A percentile compares a stretch with the other conserved stretches of the same genome.
phyloP scores from a whole-genome alignment of 1,140 invertebrate genomes.

The Diprion similis region DNA sequence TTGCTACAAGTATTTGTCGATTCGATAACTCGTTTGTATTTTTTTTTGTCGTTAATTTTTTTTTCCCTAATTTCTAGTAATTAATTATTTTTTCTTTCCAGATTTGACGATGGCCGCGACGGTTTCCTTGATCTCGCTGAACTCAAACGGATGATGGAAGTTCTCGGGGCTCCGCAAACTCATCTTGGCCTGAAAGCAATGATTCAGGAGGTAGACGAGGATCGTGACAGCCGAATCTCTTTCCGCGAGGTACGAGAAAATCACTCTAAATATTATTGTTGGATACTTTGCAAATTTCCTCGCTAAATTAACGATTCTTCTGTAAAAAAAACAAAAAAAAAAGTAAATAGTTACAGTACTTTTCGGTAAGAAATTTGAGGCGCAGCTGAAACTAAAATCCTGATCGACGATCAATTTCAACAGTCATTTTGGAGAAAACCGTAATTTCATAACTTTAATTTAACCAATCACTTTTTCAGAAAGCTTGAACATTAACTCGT shows the following conservation, averaged over 20 bases:
- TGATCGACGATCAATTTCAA: too few relatives aligned
- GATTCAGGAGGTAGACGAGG: conserved; percentile 94
- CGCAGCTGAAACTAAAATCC: too few relatives aligned
- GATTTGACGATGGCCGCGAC: conserved; percentile 88
- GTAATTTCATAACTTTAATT: too few relatives aligned
- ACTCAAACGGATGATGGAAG: conserved; percentile 96
- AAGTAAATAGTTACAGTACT: too few relatives aligned
- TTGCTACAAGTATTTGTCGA: not conserved
- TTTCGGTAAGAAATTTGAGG: too few relatives aligned
- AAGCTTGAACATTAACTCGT: too few relatives aligned
- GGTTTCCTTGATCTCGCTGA: conserved; percentile 88
- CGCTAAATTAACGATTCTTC: too few relatives aligned
- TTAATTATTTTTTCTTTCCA: conserved; percentile 59
- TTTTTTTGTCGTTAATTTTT: not conserved
- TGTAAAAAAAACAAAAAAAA: too few relatives aligned
- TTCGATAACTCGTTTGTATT: not conserved
- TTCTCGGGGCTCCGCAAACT: conserved; percentile 92
- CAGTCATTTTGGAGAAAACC: too few relatives aligned
- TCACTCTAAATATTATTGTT: not conserved
- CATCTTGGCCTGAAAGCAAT: conserved; percentile 92
- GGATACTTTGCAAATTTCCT: too few relatives aligned
- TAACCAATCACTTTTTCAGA: too few relatives aligned
- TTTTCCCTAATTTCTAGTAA: not conserved
- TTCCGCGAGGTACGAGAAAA: conserved; percentile 78
- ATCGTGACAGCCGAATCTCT: conserved; percentile 86